Evolutionary conservation across 2,113 vertebrate genomes (phyloP).

Genomic region (Pontoporia blainvillei): DNA sequence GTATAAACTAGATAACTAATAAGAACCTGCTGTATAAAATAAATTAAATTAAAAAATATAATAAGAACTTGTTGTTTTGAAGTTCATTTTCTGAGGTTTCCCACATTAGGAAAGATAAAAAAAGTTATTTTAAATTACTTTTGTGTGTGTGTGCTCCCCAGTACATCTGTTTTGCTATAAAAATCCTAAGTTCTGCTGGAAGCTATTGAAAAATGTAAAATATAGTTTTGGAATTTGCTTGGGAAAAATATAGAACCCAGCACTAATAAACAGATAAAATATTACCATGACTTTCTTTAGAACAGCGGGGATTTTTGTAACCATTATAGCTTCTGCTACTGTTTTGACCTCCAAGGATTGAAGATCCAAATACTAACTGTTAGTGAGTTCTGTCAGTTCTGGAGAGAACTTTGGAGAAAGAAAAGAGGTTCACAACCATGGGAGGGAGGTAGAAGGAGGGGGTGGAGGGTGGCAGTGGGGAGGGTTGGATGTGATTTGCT

Average conservation of each 20-base stretch:
- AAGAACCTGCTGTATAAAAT: too few relatives aligned
- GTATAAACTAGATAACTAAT: too few relatives aligned
- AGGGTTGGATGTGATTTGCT: not conserved
- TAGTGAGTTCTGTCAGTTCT: not conserved
- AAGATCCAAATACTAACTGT: not conserved
- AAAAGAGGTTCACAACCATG: not conserved
- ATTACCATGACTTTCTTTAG: not conserved
- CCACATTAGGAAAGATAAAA: not conserved
- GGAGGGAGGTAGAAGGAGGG: fast-evolving
- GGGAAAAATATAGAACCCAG: not conserved
- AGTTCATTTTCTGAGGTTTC: constrained; percentile 37
- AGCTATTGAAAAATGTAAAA: constrained; percentile 9
- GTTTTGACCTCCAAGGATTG: not conserved
- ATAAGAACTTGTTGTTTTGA: not conserved
- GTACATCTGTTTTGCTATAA: constrained; percentile 1
- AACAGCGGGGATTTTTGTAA: not conserved
- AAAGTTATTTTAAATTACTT: not conserved
- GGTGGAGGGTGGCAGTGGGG: fast-evolving
- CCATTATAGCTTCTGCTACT: constrained; percentile 9
- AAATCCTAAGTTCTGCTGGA: not conserved
- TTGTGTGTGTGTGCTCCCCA: not conserved
- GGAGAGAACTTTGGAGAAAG: not conserved
- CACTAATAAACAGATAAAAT: not conserved
- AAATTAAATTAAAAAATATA: too few relatives aligned
- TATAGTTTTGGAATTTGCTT: not conserved